phyloP scores from a whole-genome alignment of 2,888 invertebrate genomes.

The Harpalus rufipes region DNA sequence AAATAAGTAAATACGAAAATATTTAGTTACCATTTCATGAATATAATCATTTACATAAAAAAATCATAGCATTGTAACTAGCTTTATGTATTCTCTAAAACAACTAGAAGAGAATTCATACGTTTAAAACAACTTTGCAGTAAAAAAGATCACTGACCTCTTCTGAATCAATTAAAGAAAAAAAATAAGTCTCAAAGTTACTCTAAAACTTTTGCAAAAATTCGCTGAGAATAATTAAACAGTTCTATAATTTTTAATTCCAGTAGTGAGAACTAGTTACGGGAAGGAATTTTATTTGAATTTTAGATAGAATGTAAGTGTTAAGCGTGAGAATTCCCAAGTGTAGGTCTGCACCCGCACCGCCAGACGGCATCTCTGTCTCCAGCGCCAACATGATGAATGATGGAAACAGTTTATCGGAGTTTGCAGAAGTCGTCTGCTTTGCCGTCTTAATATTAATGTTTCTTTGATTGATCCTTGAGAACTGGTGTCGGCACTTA shows the following conservation, averaged over 20 bases:
- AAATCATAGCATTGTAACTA: too few relatives aligned
- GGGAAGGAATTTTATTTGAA: conserved; percentile 14
- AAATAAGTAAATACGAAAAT: not conserved
- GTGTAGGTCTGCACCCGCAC: not conserved
- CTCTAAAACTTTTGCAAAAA: not conserved
- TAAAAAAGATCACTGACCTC: not conserved
- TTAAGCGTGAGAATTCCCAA: conserved; percentile 32
- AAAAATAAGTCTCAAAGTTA: not conserved
- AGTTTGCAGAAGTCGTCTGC: conserved; percentile 61
- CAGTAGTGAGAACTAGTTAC: not conserved
- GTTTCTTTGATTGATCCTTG: conserved; percentile 66
- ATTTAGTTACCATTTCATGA: too few relatives aligned
- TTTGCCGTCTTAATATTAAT: conserved; percentile 64
- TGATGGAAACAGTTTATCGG: conserved; percentile 64
- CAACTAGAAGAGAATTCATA: too few relatives aligned
- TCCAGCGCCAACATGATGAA: conserved; percentile 57
- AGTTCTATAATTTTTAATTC: conserved; percentile 7
- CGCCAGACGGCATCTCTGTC: conserved; percentile 18
- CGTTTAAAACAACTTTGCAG: not conserved
- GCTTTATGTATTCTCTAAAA: too few relatives aligned
- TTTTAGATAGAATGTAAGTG: conserved; percentile 12
- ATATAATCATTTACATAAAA: too few relatives aligned
- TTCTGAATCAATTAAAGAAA: conserved; percentile 4
- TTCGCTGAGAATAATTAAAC: not conserved
- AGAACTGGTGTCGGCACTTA: conserved; percentile 62